These are phyloP conservation scores for Spheniscus mendiculus DNA, from an alignment of 2,113 vertebrate species.

Conservation along the genomic window DNA sequence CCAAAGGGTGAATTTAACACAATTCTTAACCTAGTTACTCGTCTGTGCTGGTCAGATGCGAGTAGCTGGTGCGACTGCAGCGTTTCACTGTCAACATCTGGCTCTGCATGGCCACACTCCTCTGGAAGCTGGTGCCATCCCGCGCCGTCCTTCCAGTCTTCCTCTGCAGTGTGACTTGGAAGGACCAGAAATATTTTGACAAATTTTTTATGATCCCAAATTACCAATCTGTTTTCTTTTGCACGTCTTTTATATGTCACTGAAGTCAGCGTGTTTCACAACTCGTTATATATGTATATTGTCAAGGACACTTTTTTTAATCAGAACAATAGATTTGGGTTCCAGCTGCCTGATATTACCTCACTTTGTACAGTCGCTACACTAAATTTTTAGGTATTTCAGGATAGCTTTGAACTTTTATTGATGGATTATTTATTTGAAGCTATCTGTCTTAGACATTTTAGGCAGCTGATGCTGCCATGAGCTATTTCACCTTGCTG, in stretches of 20 bases:
- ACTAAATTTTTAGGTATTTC: neutral
- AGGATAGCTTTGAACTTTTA: neutral
- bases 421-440: neutral
- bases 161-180: neutral
- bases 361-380: neutral
- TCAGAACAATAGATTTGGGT: neutral
- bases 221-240: neutral
- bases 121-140: neutral
- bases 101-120: neutral
- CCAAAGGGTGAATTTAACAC: neutral
- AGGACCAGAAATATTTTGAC: fast-evolving
- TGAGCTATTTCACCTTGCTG: slow-evolving; percentile 35
- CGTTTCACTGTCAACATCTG: fast-evolving
- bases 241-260: neutral
- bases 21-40: neutral
- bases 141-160: neutral
- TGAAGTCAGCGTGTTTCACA: neutral
- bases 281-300: neutral
- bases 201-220: neutral
- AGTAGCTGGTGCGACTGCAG: neutral
- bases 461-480: neutral
- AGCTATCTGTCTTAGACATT: neutral
- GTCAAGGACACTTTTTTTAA: neutral
- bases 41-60: fast-evolving
- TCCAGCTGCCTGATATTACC: neutral